phyloP scores from a whole-genome alignment of 2,888 invertebrate genomes.

The Schrankia costaestrigalis region DNA sequence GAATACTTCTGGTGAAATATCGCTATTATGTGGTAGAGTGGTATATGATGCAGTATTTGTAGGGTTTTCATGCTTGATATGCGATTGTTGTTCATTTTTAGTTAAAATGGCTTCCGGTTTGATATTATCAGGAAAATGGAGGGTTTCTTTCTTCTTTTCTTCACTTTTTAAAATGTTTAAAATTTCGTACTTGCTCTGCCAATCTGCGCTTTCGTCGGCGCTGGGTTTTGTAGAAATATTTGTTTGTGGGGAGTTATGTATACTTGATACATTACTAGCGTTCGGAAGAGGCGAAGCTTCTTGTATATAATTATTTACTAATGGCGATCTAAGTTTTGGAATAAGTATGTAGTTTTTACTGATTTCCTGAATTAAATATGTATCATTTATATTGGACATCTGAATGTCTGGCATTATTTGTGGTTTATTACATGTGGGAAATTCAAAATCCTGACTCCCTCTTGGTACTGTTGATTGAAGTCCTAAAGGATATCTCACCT shows the following conservation, averaged over 20 bases:
- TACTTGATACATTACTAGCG: too few species aligned
- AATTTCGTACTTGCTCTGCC: constrained; percentile 73
- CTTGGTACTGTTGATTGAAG: too few species aligned
- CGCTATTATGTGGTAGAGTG: too few species aligned
- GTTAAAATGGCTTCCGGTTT: background rate
- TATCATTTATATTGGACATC: constrained; percentile 37
- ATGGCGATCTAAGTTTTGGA: constrained; percentile 46
- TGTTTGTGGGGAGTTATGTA: too few species aligned
- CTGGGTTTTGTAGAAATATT: constrained; percentile 8
- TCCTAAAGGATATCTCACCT: too few species aligned
- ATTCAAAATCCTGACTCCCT: too few species aligned
- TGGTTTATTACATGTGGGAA: too few species aligned
- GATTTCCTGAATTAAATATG: constrained; percentile 54
- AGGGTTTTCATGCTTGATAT: background rate
- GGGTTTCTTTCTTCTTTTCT: constrained; percentile 38
- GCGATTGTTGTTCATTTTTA: constrained; percentile 5
- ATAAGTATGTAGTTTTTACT: constrained; percentile 69
- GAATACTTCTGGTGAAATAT: too few species aligned
- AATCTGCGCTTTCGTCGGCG: constrained; percentile 46
- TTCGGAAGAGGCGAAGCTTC: constrained; percentile 12
- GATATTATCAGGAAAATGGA: background rate
- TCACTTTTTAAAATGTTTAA: constrained; percentile 57
- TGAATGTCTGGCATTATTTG: constrained; percentile 26
- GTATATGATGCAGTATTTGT: background rate
- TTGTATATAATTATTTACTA: constrained; percentile 24